Base-by-base conservation (phyloP, 2,888 invertebrate genomes). In the Keiferia lycopersicella region DNA sequence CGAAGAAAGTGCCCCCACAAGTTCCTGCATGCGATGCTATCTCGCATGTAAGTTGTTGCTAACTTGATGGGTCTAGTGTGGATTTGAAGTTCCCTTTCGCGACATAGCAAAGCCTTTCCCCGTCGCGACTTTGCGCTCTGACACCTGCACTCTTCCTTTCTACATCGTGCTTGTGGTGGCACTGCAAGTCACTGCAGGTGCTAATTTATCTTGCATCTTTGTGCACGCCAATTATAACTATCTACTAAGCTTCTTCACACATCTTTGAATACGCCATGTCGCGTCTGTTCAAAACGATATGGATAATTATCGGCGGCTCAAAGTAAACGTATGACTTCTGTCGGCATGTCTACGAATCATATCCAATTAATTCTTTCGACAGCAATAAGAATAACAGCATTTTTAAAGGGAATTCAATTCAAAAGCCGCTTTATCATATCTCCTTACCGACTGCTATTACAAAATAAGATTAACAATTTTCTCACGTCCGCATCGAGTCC, bases 61-160 rank as follows among this genome's bases (percentile, higher is more conserved):
- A 76, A 78, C 75, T 80, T 75, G 79, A 84, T 76, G 78, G 76
- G 74, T 73, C 73, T 77, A 77, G 78, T 82, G 83, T 80, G 80
- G 80, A 84, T 85, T 82, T 81, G 79, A 87, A 86, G 83, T 88
- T 89, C 85, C 87, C 89, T 88, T 89, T 89, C 88, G 83, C 82
- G 84, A 84, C 87, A 83, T 84, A 80, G 83, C 82, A 71, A 80
- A 76, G 73, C 81, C 88, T 90, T 90, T 90, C 90, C 82, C 90
- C 83, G 82, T 84, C 85, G 86, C 83, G 80, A 79, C 84, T 83
- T 75, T 80, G 80, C 76, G 82, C 83, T 83, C 83, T 84, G 86
- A 84, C 86, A 86, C 80, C 81, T 83, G 80, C 83, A 91, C 90
- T 91, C 88, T 91, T 91, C 90, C 90, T 91, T 91, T 91, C 90